Conservation (phyloP, 2,113 vertebrate genomes). For the Rhinichthys klamathensis region DNA sequence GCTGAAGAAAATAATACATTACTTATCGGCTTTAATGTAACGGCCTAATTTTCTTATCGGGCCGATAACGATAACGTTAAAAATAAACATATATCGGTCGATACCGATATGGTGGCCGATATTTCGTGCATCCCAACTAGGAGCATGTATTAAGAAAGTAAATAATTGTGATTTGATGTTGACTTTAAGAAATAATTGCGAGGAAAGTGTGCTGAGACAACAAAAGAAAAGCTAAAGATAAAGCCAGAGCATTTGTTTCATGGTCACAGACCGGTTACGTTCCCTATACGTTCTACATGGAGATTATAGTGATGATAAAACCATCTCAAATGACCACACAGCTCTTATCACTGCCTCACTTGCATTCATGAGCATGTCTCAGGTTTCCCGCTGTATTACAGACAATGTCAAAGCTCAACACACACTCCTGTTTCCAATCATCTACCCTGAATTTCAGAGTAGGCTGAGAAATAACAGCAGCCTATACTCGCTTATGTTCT, state of each 20-base stretch:
- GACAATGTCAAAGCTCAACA: conserved; percentile 9
- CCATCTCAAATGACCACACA: conserved; percentile 9
- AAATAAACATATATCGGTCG: too few species aligned
- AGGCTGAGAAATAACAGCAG: conserved; percentile 14
- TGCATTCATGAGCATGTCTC: neutral
- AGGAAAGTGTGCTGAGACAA: neutral
- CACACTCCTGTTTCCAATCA: conserved; percentile 2
- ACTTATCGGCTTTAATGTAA: too few species aligned
- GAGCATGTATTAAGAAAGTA: neutral
- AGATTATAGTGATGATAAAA: neutral
- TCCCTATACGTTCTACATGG: neutral
- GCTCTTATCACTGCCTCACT: neutral
- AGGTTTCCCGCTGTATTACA: neutral
- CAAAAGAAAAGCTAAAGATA: neutral
- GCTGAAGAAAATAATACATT: too few species aligned
- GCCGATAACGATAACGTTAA: too few species aligned
- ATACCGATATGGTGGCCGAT: too few species aligned
- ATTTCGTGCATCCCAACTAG: neutral
- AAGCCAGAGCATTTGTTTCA: neutral
- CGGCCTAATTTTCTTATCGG: too few species aligned
- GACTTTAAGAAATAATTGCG: neutral
- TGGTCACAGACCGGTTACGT: too few species aligned
- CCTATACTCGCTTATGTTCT: neutral
- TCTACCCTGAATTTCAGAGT: neutral
- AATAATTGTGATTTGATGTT: neutral